Evolutionary conservation across 2,113 vertebrate species (phyloP).

Genomic region (Cavia aperea): DNA sequence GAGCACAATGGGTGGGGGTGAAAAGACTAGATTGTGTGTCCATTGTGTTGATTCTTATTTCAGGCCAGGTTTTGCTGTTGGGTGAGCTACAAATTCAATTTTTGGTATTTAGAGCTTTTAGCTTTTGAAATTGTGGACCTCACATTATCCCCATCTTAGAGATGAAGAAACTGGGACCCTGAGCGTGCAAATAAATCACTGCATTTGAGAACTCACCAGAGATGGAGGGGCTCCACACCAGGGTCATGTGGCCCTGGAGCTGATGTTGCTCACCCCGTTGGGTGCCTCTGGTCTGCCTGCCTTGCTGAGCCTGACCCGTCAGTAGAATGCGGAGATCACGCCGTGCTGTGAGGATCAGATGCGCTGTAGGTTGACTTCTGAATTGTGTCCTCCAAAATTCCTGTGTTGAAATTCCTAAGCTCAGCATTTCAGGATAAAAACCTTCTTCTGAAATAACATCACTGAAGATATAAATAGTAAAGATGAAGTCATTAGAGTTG

Average conservation of each 20-base stretch:
- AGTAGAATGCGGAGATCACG: not conserved
- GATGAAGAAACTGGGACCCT: not conserved
- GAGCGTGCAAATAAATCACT: not conserved
- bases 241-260: not conserved
- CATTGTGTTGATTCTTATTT: not conserved
- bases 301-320: not conserved
- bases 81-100: not conserved
- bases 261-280: not conserved
- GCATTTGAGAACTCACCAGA: not conserved
- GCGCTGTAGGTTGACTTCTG: not conserved
- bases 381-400: not conserved
- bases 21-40: not conserved
- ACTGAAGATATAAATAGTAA: not conserved
- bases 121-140: not conserved
- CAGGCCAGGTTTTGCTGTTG: not conserved
- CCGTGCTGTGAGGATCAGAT: not conserved
- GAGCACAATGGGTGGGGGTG: not conserved
- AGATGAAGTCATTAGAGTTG: not conserved
- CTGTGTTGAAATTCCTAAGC: not conserved
- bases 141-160: not conserved
- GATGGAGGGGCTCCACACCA: too few relatives aligned
- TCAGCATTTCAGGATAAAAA: not conserved
- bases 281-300: not conserved
- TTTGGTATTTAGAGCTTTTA: not conserved
- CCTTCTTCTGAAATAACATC: not conserved